Evolutionary conservation across 2,888 invertebrate genomes (phyloP).

Genomic region (Pilophorus perplexus): DNA sequence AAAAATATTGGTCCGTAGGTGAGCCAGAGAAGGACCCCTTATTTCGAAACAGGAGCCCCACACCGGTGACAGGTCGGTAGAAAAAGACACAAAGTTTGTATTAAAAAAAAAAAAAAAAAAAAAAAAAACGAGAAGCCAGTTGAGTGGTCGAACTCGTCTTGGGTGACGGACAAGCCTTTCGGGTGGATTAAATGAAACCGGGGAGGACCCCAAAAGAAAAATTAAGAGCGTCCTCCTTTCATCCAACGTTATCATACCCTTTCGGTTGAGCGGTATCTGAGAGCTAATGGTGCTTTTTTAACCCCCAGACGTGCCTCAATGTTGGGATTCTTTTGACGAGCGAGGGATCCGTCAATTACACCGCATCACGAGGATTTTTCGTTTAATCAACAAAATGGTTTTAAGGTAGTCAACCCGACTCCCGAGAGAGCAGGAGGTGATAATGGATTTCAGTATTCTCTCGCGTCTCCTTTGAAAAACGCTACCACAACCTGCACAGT

Average conservation of each 20-base stretch:
- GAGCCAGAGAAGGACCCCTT: constrained; percentile 10
- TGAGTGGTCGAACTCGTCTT: constrained; percentile 33
- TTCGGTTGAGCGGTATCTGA: too few relatives aligned
- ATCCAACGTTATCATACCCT: constrained; percentile 20
- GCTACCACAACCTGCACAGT: too few relatives aligned
- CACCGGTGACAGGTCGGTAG: constrained; percentile 3
- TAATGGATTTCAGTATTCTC: too few relatives aligned
- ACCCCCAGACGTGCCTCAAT: too few relatives aligned
- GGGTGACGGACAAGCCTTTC: constrained; percentile 27
- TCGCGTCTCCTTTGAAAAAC: too few relatives aligned
- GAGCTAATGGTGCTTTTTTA: too few relatives aligned
- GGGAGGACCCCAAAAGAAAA: constrained; percentile 22
- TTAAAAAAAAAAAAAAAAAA: not conserved
- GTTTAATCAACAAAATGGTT: too few relatives aligned
- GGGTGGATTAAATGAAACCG: constrained; percentile 31
- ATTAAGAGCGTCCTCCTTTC: constrained; percentile 28
- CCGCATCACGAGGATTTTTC: too few relatives aligned
- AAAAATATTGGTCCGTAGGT: constrained; percentile 21
- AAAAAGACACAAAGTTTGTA: not conserved
- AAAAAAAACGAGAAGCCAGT: not conserved
- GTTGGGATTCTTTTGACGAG: too few relatives aligned
- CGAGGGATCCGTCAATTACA: too few relatives aligned
- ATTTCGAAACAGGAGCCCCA: constrained; percentile 31
- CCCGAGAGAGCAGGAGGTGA: too few relatives aligned
- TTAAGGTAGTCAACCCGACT: too few relatives aligned